A percentile compares a stretch with the other conserved stretches of the same genome.
These are phyloP conservation scores for Drosophila kanapiae DNA, from an alignment of 1,140 invertebrate genomes.

Conservation along the genomic window DNA sequence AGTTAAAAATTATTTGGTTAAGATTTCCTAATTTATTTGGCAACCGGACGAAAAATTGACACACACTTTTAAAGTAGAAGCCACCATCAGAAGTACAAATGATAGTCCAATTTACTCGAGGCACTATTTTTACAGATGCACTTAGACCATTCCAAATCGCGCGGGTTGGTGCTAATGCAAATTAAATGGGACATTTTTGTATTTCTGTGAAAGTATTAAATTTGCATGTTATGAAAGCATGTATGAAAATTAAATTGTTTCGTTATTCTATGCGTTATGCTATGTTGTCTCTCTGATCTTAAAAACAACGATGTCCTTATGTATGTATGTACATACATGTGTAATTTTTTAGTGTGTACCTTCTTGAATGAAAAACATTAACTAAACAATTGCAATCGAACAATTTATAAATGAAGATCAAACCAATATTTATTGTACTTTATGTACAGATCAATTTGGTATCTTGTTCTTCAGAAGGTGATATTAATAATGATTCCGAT, in stretches of 20 bases:
- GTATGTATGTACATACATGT: not conserved
- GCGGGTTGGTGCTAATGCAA: not conserved
- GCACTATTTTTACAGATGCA: no score
- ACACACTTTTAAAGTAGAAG: no score
- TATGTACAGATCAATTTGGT: constrained; percentile 5
- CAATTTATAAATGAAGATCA: not conserved
- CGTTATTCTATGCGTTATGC: not conserved
- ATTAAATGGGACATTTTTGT: not conserved
- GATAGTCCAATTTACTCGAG: no score
- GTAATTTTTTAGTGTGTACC: not conserved
- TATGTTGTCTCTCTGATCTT: no score
- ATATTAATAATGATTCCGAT: not conserved
- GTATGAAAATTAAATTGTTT: no score
- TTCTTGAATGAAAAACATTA: not conserved
- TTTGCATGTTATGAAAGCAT: not conserved
- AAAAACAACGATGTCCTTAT: not conserved
- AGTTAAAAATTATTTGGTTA: no score
- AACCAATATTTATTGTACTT: constrained; percentile 1
- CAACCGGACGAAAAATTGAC: no score
- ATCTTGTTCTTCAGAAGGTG: no score
- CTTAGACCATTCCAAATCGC: not conserved
- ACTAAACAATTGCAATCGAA: not conserved
- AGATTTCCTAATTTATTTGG: no score
- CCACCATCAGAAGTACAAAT: no score
- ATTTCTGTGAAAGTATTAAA: not conserved